Conservation (phyloP, 2,888 invertebrate genomes). For the Sepioteuthis lessoniana region DNA sequence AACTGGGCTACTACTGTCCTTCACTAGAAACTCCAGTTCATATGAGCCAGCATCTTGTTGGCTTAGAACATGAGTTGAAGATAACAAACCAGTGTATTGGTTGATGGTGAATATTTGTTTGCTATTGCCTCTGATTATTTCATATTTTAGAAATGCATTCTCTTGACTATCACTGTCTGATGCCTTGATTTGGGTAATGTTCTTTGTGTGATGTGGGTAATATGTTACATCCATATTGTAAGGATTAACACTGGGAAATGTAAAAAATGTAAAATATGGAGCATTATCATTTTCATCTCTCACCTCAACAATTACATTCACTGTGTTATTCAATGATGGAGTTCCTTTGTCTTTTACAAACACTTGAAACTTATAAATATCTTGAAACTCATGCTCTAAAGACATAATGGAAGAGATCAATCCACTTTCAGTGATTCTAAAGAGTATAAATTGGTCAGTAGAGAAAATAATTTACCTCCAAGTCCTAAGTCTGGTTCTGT, state of each 20-base stretch:
- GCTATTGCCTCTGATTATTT: conserved; percentile 33
- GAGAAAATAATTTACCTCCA: no score
- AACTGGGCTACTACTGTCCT: conserved; percentile 33
- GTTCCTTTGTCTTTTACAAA: no score
- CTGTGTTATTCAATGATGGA: no score
- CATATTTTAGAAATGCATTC: conserved; percentile 33
- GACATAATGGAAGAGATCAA: no score
- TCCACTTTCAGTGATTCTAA: no score
- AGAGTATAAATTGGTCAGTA: no score
- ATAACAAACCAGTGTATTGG: neutral
- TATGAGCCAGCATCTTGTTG: conserved; percentile 6
- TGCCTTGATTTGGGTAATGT: conserved; percentile 4
- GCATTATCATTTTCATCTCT: no score
- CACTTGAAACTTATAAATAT: no score
- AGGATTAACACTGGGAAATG: neutral
- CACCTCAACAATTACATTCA: no score
- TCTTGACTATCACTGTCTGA: conserved; percentile 8
- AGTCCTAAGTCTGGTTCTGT: no score
- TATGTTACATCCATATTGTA: neutral
- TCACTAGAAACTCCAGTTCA: neutral
- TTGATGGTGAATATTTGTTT: neutral
- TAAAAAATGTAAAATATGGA: no score
- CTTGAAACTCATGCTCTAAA: no score
- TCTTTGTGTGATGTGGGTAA: neutral
- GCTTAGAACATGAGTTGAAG: conserved; percentile 33